Evolutionary conservation across 2,113 vertebrate genomes (phyloP).

Genomic region (Hucho hucho): DNA sequence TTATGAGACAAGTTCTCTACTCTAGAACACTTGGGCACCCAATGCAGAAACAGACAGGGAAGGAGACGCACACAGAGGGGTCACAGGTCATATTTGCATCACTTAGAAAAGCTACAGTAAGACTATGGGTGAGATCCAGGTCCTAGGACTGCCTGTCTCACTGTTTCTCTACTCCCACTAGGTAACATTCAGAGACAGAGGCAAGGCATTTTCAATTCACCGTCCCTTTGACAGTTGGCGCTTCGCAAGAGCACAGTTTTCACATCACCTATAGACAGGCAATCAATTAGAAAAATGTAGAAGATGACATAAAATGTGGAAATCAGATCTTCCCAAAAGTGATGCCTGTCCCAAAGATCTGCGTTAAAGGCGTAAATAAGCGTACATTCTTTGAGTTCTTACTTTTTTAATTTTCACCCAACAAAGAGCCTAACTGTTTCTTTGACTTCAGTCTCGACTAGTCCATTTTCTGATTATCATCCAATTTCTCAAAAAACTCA

Average conservation of each 20-base stretch:
- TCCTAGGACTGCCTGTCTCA: conserved; percentile 26
- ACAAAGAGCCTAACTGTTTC: conserved; percentile 20
- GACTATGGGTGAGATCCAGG: conserved; percentile 66
- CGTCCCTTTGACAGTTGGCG: conserved; percentile 42
- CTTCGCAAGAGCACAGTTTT: conserved; percentile 42
- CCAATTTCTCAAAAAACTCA: conserved; percentile 31
- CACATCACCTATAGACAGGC: conserved; percentile 58
- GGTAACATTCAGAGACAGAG: conserved; percentile 69
- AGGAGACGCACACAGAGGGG: not conserved
- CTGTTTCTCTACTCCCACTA: conserved; percentile 52
- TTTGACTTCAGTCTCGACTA: conserved; percentile 13
- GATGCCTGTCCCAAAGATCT: conserved; percentile 64
- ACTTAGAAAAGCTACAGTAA: conserved; percentile 69
- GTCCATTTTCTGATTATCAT: conserved; percentile 32
- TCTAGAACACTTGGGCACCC: not conserved
- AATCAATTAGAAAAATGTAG: conserved; percentile 6
- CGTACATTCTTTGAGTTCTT: conserved; percentile 71
- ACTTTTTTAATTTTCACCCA: conserved; percentile 28
- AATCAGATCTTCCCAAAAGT: conserved; percentile 41
- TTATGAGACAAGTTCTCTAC: not conserved
- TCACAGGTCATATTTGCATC: conserved; percentile 52
- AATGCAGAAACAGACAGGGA: not conserved
- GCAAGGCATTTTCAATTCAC: conserved; percentile 66
- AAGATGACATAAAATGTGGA: conserved; percentile 49
- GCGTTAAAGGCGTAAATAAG: conserved; percentile 67